Evolutionary conservation across 2,888 invertebrate genomes (phyloP).

Genomic region (Chymomyza caudatula): DNA sequence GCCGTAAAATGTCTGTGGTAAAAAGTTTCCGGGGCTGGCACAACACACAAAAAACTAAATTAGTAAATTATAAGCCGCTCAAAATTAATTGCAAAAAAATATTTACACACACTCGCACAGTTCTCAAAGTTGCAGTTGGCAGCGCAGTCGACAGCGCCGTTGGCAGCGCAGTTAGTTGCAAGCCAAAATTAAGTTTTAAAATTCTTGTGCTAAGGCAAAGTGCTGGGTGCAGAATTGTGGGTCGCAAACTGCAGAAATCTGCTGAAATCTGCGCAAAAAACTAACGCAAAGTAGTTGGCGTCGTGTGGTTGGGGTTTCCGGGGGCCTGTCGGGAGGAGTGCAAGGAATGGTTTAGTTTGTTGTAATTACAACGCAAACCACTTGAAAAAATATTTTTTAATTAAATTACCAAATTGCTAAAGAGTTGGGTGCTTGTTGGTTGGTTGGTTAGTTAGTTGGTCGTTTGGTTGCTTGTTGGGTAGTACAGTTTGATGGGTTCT

Average conservation of each 20-base stretch:
- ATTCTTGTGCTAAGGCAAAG: constrained; percentile 41
- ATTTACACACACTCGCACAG: constrained; percentile 73
- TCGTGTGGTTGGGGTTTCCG: neutral
- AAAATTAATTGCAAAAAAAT: constrained; percentile 73
- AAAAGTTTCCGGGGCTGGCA: constrained; percentile 36
- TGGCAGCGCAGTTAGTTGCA: constrained; percentile 9
- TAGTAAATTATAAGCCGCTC: constrained; percentile 73
- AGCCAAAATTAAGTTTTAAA: constrained; percentile 67
- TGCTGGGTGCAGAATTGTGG: constrained; percentile 28
- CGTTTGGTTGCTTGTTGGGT: constrained; percentile 11
- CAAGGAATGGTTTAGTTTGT: constrained; percentile 52
- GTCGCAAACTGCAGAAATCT: constrained; percentile 30
- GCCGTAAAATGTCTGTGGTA: constrained; percentile 57
- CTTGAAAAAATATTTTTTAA: constrained; percentile 73
- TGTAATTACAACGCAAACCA: constrained; percentile 71
- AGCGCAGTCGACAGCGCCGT: constrained; percentile 9
- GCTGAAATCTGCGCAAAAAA: constrained; percentile 23
- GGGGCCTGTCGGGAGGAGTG: neutral
- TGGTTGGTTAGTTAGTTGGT: constrained; percentile 21
- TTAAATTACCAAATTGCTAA: constrained; percentile 72
- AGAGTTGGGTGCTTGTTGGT: constrained; percentile 45
- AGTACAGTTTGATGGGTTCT: constrained; percentile 6
- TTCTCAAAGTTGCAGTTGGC: constrained; percentile 40
- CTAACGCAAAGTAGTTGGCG: constrained; percentile 37
- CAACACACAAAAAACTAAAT: constrained; percentile 56